phyloP scores from a whole-genome alignment of 2,797 vertebrate species.

The Pangasius djambal region DNA sequence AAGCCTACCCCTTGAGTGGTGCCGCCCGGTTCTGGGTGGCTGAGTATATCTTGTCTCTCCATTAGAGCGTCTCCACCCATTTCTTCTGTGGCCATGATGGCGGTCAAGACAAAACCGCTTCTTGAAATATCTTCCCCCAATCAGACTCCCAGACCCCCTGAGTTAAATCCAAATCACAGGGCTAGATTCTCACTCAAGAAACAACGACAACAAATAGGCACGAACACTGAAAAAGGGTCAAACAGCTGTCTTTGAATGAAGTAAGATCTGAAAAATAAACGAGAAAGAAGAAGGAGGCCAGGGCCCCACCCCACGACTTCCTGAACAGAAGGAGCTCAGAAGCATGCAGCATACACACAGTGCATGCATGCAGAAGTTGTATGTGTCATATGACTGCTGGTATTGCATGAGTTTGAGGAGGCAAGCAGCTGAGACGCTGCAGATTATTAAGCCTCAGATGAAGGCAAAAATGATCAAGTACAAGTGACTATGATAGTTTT shows the following conservation, averaged over 20 bases:
- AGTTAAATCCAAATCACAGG: conserved; percentile 6
- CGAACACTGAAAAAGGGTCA: neutral
- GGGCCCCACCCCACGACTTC: conserved; percentile 48
- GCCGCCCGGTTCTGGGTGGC: conserved; percentile 33
- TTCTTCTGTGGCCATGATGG: conserved; percentile 52
- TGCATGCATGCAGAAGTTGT: conserved; percentile 10
- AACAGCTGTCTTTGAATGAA: neutral
- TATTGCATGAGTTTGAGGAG: neutral
- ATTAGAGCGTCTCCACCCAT: conserved; percentile 34
- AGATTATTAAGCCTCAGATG: neutral
- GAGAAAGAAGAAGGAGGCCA: conserved; percentile 50
- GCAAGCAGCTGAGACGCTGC: neutral
- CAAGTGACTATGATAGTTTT: neutral
- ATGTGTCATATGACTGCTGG: conserved; percentile 27
- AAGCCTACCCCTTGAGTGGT: conserved; percentile 38
- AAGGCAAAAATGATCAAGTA: neutral
- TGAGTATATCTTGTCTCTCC: conserved; percentile 35
- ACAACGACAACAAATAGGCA: neutral
- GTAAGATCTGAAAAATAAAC: conserved; percentile 44
- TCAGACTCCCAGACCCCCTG: conserved; percentile 3
- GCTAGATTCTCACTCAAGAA: neutral
- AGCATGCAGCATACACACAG: conserved; percentile 5
- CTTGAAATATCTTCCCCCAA: neutral
- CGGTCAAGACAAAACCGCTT: neutral
- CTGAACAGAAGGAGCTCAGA: conserved; percentile 43